Evolutionary conservation across 2,797 vertebrate genomes (phyloP).

Genomic region (Momotus momota): DNA sequence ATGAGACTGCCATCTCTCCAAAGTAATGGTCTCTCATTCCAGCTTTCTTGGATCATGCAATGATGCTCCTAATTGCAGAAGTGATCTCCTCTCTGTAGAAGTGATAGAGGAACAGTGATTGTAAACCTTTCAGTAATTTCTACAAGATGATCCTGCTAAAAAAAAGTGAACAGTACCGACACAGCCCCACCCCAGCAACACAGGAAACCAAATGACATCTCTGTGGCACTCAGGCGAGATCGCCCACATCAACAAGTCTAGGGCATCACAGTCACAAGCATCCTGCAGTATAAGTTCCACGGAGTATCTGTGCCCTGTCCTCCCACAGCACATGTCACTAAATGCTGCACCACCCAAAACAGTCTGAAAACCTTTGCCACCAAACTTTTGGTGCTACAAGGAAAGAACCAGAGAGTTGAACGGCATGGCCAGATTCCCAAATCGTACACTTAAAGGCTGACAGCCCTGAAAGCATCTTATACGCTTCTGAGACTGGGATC

Average conservation of each 20-base stretch:
- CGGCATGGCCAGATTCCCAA: background rate
- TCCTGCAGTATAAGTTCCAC: background rate
- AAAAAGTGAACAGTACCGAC: background rate
- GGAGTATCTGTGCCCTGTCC: background rate
- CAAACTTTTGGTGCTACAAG: background rate
- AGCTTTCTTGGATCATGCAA: background rate
- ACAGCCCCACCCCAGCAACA: background rate
- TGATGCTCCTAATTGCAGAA: background rate
- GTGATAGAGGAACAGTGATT: background rate
- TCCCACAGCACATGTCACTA: background rate
- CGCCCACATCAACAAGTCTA: background rate
- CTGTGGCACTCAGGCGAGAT: background rate
- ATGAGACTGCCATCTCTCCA: background rate
- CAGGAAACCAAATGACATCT: background rate
- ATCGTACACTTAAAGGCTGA: background rate
- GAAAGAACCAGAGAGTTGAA: background rate
- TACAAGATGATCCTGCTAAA: background rate
- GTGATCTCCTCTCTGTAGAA: background rate
- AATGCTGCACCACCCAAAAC: background rate
- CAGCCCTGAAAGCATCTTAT: background rate
- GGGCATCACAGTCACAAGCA: fast-evolving
- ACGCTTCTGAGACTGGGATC: background rate
- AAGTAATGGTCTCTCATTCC: background rate
- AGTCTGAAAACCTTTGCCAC: background rate
- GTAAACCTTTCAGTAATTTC: background rate